phyloP scores from a whole-genome alignment of 1,140 invertebrate genomes.

The Danaus plexippus region DNA sequence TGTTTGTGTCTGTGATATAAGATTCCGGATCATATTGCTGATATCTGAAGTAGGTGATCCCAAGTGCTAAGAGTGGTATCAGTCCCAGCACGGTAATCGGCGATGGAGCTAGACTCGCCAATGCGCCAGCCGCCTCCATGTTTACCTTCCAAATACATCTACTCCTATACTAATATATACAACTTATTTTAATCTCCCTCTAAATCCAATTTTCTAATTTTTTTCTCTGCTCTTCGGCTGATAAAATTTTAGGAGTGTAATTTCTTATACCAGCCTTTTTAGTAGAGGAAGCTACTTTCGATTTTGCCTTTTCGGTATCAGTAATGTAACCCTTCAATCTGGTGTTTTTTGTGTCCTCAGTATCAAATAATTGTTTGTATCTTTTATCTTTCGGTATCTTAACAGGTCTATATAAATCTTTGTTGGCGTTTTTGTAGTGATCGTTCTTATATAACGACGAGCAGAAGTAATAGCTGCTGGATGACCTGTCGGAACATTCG shows the following conservation, averaged over 20 bases:
- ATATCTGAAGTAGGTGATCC: slow-evolving; percentile 86
- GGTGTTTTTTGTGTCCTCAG: slow-evolving; percentile 73
- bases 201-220: slow-evolving; percentile 63
- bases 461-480: slow-evolving; percentile 58
- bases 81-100: slow-evolving; percentile 77
- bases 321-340: slow-evolving; percentile 75
- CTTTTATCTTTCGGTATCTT: slow-evolving; percentile 71
- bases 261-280: slow-evolving; percentile 75
- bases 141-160: slow-evolving; percentile 48
- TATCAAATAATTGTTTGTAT: slow-evolving; percentile 59
- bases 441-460: slow-evolving; percentile 69
- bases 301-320: slow-evolving; percentile 68
- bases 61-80: slow-evolving; percentile 84
- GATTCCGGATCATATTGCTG: slow-evolving; percentile 86
- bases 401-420: slow-evolving; percentile 69
- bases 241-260: slow-evolving; percentile 77
- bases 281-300: slow-evolving; percentile 39
- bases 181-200: slow-evolving; percentile 51
- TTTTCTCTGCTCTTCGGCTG: slow-evolving; percentile 62
- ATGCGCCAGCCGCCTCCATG: slow-evolving; percentile 66
- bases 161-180: slow-evolving; percentile 60
- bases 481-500: slow-evolving; percentile 52
- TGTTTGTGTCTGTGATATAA: slow-evolving; percentile 77
- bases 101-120: slow-evolving; percentile 64
- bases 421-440: slow-evolving; percentile 66